These are phyloP conservation scores for Trichacis sp. DNA, from an alignment of 2,888 invertebrate species.

Conservation along the genomic window DNA sequence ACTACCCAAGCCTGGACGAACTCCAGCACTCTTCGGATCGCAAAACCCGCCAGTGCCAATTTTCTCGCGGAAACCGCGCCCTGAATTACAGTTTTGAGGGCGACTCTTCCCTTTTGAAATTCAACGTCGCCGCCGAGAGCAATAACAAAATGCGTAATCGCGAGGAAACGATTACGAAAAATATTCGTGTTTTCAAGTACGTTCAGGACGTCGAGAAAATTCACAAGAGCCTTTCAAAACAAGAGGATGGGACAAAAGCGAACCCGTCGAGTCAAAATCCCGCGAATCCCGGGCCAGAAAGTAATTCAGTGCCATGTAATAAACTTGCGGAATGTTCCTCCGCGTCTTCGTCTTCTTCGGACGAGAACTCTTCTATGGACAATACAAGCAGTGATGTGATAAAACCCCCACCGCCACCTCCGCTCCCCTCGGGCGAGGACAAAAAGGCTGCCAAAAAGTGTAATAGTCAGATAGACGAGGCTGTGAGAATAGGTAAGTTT, in stretches of 20 bases:
- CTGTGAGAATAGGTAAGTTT: slow-evolving; percentile 6
- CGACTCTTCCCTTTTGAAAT: slow-evolving; percentile 52
- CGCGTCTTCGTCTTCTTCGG: slow-evolving; percentile 32
- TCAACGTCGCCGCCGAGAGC: slow-evolving; percentile 53
- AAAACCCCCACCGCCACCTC: slow-evolving; percentile 25
- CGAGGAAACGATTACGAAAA: slow-evolving; percentile 64
- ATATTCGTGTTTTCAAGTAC: slow-evolving; percentile 64
- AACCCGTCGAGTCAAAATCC: not conserved
- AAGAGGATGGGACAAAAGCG: not conserved
- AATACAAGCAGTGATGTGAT: slow-evolving; percentile 16
- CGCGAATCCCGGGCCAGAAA: not conserved
- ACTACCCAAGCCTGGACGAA: slow-evolving; percentile 66
- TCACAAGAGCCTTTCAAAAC: slow-evolving; percentile 66
- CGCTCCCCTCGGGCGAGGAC: slow-evolving; percentile 10
- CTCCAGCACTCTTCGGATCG: slow-evolving; percentile 58
- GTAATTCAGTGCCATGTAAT: slow-evolving; percentile 4
- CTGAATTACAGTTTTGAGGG: slow-evolving; percentile 60
- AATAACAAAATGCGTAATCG: slow-evolving; percentile 55
- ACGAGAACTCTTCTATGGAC: slow-evolving; percentile 23
- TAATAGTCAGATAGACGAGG: slow-evolving; percentile 8
- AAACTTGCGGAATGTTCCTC: slow-evolving; percentile 19
- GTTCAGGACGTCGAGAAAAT: slow-evolving; percentile 71
- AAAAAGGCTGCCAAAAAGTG: slow-evolving; percentile 11
- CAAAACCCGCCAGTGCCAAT: slow-evolving; percentile 59
- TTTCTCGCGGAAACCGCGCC: slow-evolving; percentile 56